Evolutionary conservation across 2,113 vertebrate genomes (phyloP), one percentile per base, ranked within the genome.

Genomic region (Pterocles gutturalis): DNA sequence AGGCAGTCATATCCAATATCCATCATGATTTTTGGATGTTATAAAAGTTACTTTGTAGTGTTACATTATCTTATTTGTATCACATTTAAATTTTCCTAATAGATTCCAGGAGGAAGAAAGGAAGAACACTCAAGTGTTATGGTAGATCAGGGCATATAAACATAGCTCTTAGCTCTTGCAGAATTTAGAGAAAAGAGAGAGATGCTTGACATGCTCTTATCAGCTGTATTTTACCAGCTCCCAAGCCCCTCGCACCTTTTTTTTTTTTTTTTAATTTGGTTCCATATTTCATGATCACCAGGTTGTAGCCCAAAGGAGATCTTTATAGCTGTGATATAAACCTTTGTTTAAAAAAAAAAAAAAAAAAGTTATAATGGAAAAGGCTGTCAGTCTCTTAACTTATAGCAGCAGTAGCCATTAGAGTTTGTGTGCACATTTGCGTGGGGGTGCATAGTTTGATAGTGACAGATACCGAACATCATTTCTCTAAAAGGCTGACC

Each of bases 401-500:
- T 75, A 26, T 0, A 77, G 38, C 51, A 67, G 19, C 54, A 9
- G 10, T 70, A 46, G 8, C 72, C 31, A 7, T 88, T 95, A 66
- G 51, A 45, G 25, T 71, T 46, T 51, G 71, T 58, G 54, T 57
- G 60, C 29, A 33, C 41, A 3, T 22, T 58, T 45, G 19, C 38
- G 43, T 66, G 71, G 11, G 71, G 34, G 45, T 67, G 46, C 64
- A 55, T 67, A 65, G 48, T 62, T 78, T 76, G 36, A 54, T 53
- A 64, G 80, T 53, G 75, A 38, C 62, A 65, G 46, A n/a, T 82
- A 24, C 21, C 3, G 5, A 80, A 60, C 36, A 48, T 75, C 5
- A n/a, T 92, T 93, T 90, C 77, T 92, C 43, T 89, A 7, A 67
- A 92, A 34, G 85, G 17, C 67, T 95, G 83, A 87, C 82, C 89